Evolutionary conservation across 2,797 vertebrate genomes (phyloP).

Genomic region (Sternotherus odoratus): DNA sequence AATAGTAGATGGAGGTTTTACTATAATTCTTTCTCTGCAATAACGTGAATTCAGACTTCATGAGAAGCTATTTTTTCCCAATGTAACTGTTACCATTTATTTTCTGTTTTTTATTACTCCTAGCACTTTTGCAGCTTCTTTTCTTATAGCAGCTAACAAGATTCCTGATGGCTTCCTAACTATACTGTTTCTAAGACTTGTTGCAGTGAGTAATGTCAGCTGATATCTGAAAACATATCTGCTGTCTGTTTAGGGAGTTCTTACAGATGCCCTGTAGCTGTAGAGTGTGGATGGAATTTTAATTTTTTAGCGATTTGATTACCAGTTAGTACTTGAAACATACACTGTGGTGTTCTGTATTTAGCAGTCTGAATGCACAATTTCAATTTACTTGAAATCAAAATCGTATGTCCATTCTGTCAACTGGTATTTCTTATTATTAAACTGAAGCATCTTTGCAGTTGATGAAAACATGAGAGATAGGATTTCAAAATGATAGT

Average conservation of each 20-base stretch:
- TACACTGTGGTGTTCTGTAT: conserved; percentile 18
- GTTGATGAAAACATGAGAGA: neutral
- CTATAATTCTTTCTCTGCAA: neutral
- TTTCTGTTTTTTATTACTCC: neutral
- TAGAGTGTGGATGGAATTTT: conserved; percentile 19
- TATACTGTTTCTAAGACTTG: neutral
- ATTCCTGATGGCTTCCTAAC: neutral
- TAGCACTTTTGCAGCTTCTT: neutral
- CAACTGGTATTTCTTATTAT: conserved; percentile 21
- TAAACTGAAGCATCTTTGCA: conserved; percentile 25
- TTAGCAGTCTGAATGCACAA: neutral
- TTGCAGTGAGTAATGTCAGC: neutral
- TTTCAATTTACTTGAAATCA: neutral
- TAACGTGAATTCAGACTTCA: rapidly evolving
- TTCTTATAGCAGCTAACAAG: neutral
- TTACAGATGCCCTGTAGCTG: neutral
- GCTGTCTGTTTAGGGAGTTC: neutral
- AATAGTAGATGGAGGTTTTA: neutral
- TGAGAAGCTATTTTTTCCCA: rapidly evolving
- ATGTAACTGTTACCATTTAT: neutral
- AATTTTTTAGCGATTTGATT: conserved; percentile 3
- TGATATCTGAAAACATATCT: neutral
- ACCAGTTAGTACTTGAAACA: neutral
- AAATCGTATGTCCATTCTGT: neutral
- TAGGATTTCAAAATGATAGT: neutral